phyloP scores from a whole-genome alignment of 2,113 vertebrate species.

The Alectura lathami region DNA sequence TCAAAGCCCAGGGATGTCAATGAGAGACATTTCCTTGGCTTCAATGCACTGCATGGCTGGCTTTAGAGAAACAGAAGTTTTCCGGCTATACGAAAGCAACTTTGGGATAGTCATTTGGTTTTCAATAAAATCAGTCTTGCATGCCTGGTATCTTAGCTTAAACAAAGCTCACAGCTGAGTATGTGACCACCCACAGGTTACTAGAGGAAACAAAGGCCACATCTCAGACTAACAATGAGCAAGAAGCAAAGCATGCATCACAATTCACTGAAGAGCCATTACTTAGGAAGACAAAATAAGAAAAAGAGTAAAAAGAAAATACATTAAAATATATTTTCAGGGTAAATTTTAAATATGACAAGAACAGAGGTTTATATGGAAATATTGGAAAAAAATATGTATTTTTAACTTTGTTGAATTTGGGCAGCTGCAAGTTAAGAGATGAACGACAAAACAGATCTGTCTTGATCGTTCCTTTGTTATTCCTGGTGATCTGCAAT shows the following conservation, averaged over 20 bases:
- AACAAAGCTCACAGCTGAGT: constrained; percentile 12
- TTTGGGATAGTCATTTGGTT: background rate
- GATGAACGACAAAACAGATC: background rate
- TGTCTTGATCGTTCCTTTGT: background rate
- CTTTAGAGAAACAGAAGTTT: constrained; percentile 20
- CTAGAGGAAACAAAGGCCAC: constrained; percentile 14
- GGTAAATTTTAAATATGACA: background rate
- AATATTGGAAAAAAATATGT: background rate
- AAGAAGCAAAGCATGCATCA: background rate
- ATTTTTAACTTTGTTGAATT: background rate
- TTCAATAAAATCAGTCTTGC: constrained; percentile 36
- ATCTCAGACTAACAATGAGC: constrained; percentile 17
- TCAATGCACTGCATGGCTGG: background rate
- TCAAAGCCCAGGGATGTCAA: constrained; percentile 6
- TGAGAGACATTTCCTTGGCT: background rate
- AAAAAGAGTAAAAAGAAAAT: background rate
- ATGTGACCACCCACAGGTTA: background rate
- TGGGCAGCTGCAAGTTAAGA: background rate
- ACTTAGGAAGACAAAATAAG: background rate
- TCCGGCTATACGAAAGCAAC: background rate
- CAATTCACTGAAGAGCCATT: background rate
- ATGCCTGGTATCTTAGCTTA: background rate
- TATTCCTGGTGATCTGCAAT: background rate
- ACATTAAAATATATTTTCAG: background rate
- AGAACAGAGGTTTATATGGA: background rate